Evolutionary conservation across 2,888 invertebrate genomes (phyloP), one percentile per base, ranked within the genome.

Genomic region (Ferrisia virgata): DNA sequence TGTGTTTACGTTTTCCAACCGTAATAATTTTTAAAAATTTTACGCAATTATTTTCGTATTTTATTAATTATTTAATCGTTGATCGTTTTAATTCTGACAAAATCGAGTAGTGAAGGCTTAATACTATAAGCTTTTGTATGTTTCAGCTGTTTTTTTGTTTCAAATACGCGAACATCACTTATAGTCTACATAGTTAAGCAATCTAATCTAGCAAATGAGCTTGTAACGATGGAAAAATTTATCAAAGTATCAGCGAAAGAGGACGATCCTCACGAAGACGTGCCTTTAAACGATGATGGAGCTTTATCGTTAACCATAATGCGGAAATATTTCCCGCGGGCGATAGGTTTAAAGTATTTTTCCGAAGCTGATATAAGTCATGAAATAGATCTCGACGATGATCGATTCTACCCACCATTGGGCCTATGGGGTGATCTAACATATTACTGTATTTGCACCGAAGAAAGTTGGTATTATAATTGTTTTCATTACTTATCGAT

Each of bases 1-100:
- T 76, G 36, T 76, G 72, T 76, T 76, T 76, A 76, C 72, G 72
- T 33, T 76, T 76, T 76, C 72, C 72, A 76, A 36, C 72, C 9
- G 72, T 76, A 76, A 36, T n/a, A 36, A 18, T 76, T 36, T 76
- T 76, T 76, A n/a, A n/a, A 76, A 76, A 76, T 76, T 33, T 76
- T 36, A 5, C 33, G 36, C 28, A 76, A 76, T 76, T 76, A 76
- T 36, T 76, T 76, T 76, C 36, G 36, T 5, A 36, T 76, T 76
- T 76, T 76, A 53, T 36, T 36, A 9, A 22, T 36, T 36, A 18
- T 76, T 36, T 36, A 36, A 18, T 76, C 72, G 36, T 76, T 36
- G 36, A 76, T 76, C 18, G 72, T 76, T 33, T 76, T 8, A 36
- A 76, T 64, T 28, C 33, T 33, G 2, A 8, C 0, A 1, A 1